Evolutionary conservation across 2,797 vertebrate species (phyloP).

Genomic region (Ibycter americanus): DNA sequence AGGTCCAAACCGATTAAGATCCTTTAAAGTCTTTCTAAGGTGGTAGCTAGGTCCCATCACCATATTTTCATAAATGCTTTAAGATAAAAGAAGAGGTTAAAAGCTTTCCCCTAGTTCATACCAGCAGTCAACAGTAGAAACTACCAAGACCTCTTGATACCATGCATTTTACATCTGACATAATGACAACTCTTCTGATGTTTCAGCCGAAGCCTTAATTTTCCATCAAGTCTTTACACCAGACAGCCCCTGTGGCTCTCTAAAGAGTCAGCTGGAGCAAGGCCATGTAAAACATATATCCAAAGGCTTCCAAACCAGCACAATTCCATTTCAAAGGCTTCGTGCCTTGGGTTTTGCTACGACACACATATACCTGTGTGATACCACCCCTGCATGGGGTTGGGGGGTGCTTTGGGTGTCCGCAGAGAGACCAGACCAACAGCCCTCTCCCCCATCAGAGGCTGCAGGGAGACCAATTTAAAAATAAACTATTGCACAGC

Average conservation of each 20-base stretch:
- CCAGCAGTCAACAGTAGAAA: neutral
- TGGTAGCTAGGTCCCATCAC: neutral
- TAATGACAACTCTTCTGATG: neutral
- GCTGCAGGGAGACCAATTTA: neutral
- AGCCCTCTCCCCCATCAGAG: accelerated
- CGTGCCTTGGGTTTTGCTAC: neutral
- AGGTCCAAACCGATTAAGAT: neutral
- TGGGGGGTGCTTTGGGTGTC: neutral
- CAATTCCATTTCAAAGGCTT: neutral
- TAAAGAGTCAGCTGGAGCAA: neutral
- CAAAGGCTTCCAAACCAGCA: neutral
- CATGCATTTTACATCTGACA: neutral
- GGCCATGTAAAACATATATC: neutral
- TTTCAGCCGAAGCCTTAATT: neutral
- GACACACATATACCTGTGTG: neutral
- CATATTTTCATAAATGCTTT: neutral
- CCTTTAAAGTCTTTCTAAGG: neutral
- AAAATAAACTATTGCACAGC: accelerated
- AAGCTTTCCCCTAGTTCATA: neutral
- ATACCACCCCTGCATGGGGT: neutral
- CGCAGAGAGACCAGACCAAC: neutral
- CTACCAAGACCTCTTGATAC: neutral
- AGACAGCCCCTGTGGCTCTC: neutral
- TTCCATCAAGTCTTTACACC: neutral
- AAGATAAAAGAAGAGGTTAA: neutral